Evolutionary conservation across 2,888 invertebrate genomes (phyloP).

Genomic region (Hydroisotoma schaefferi): DNA sequence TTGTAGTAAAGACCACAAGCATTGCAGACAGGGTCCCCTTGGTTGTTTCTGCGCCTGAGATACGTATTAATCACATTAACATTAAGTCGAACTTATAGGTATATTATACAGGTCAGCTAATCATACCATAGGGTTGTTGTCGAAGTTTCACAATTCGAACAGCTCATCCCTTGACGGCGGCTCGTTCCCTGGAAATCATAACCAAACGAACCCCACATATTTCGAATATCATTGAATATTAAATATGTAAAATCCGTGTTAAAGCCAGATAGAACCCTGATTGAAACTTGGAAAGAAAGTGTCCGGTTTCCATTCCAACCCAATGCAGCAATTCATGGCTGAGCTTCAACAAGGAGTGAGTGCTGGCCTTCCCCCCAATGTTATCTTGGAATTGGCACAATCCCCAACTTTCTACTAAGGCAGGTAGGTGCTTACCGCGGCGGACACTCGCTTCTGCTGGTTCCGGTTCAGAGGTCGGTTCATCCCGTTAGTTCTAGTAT

Average conservation of each 20-base stretch:
- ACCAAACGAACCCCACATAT: too few relatives aligned
- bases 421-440: constrained; percentile 49
- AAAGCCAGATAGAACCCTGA: too few relatives aligned
- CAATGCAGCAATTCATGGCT: too few relatives aligned
- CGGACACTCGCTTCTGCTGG: constrained; percentile 57
- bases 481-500: constrained; percentile 66
- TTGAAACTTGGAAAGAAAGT: too few relatives aligned
- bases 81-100: not conserved
- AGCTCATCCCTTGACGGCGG: constrained; percentile 57
- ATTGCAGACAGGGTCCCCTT: constrained; percentile 64
- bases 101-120: not conserved
- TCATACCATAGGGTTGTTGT: constrained; percentile 54
- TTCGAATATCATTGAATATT: too few relatives aligned
- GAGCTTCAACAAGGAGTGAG: too few relatives aligned
- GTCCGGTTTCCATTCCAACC: not conserved
- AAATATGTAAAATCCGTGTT: too few relatives aligned
- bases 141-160: constrained; percentile 56
- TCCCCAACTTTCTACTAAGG: too few relatives aligned
- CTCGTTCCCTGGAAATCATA: constrained; percentile 35
- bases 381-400: too few relatives aligned
- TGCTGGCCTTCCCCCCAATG: too few relatives aligned
- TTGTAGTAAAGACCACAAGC: constrained; percentile 79
- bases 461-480: constrained; percentile 73
- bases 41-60: constrained; percentile 54
- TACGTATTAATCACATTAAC: not conserved